Base-by-base conservation (phyloP, 2,888 invertebrate species). In the Rhagonycha fulva region DNA sequence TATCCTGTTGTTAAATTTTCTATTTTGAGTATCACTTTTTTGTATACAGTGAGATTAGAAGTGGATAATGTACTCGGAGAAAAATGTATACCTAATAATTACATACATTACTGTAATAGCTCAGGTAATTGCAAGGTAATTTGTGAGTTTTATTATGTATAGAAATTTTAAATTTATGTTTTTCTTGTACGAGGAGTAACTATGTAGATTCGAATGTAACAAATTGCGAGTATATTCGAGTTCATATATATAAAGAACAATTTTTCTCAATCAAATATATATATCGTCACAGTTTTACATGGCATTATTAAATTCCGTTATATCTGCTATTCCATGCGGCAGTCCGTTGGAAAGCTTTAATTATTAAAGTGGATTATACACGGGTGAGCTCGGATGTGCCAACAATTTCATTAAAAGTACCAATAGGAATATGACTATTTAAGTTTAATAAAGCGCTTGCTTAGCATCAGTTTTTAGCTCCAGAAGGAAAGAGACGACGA, bases 341-440 rank as follows among this genome's bases (percentile, higher is more conserved):
- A 74, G 80, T 71, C 78, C 76, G 78, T 76, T 76, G 79, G 78
- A 73, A 77, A 77, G 80, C 78, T 80, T 80, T 80, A 81, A 80
- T 81, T 80, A 79, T 80, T 80, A 80, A 81, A 81, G 81, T 81
- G 81, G 80, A 81, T 81, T 81, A 79, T 80, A 80, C 79, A 77
- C 77, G 80, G 78, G 78, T 80, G 79, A 78, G 74, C 78, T 80
- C 71, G 80, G 78, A 79, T 80, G 80, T 78, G 78, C 80, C 80
- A 78, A 78, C 81, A 80, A 80, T 80, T 81, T 80, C 80, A 80
- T 80, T 81, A 81, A 80, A 80, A 80, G 80, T 79, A 77, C 80
- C 78, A 80, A 80, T 81, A 81, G 80, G 78, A 80, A 80, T 81
- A 79, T 80, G 80, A 81, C 80, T 79, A 80, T 81, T 81, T 79